Evolutionary conservation across 37 sponge, comb jelly and placozoan genomes (phyloP).

Genomic region (Geodia barretti): DNA sequence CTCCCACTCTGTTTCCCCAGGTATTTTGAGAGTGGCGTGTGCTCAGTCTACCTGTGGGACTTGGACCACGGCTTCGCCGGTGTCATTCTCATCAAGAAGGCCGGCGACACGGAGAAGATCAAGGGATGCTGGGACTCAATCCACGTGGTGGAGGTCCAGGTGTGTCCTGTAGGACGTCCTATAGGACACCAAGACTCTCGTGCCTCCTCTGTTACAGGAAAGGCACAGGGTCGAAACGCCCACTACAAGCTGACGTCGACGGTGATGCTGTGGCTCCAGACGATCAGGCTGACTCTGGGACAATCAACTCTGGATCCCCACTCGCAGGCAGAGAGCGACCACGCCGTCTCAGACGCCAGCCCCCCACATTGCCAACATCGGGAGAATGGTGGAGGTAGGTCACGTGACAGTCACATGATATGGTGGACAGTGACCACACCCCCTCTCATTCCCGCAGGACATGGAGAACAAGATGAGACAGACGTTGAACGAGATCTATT

Average conservation of each 20-base stretch:
- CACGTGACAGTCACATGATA: not conserved
- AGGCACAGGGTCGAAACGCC: conserved; percentile 82
- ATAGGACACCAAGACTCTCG: not conserved
- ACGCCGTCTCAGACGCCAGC: conserved; percentile 71
- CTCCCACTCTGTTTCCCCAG: conserved; percentile 29
- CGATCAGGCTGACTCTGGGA: conserved; percentile 87
- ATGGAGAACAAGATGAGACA: conserved; percentile 94
- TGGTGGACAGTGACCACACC: not conserved
- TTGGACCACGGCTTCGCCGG: conserved; percentile 95
- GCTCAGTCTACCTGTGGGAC: conserved; percentile 97
- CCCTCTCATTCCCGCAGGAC: conserved; percentile 47
- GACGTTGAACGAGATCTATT: conserved; percentile 93
- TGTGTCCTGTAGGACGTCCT: conserved; percentile 17
- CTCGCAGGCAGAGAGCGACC: conserved; percentile 81
- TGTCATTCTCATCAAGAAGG: conserved; percentile 95
- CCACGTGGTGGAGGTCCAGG: conserved; percentile 95
- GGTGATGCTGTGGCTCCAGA: conserved; percentile 97
- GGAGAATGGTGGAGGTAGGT: conserved; percentile 89
- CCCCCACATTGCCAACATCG: conserved; percentile 98
- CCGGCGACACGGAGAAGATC: conserved; percentile 91
- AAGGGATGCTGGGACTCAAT: conserved; percentile 99
- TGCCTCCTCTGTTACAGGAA: too few species aligned
- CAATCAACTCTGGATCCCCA: conserved; percentile 94
- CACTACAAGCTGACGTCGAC: conserved; percentile 99
- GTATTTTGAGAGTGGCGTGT: conserved; percentile 96